A percentile compares a stretch with the other conserved stretches of the same genome.
These are phyloP conservation scores for Leptogaster cylindrica DNA, from an alignment of 2,888 invertebrate genomes.

Conservation along the genomic window DNA sequence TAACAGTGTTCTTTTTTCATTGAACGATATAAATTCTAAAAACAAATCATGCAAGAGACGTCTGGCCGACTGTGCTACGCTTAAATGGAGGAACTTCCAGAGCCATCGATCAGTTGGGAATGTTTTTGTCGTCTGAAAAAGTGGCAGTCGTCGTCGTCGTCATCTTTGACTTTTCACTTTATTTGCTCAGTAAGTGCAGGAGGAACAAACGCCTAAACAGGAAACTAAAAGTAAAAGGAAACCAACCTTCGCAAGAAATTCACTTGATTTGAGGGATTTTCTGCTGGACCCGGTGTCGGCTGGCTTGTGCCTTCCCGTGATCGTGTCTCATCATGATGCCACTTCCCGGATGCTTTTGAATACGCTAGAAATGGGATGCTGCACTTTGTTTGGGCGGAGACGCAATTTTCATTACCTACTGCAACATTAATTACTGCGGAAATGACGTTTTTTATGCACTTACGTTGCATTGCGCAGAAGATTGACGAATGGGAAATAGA, in stretches of 20 bases:
- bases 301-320: neutral
- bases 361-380: constrained; percentile 39
- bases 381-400: constrained; percentile 29
- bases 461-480: too few species aligned
- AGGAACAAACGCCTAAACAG: too few species aligned
- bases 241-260: constrained; percentile 3
- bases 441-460: neutral
- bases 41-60: neutral
- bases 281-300: too few species aligned
- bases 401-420: constrained; percentile 4
- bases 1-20: constrained; percentile 21
- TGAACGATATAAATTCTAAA: neutral
- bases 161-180: neutral
- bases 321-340: constrained; percentile 5
- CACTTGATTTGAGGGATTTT: too few species aligned
- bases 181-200: constrained; percentile 10
- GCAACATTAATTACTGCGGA: neutral
- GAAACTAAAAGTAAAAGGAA: constrained; percentile 2
- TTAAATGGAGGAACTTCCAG: constrained; percentile 18
- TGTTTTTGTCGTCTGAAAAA: neutral
- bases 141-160: neutral
- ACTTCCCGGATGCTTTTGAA: constrained; percentile 45
- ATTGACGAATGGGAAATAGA: too few species aligned
- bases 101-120: constrained; percentile 18
- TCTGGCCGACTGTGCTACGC: neutral